A percentile compares a stretch with the other conserved stretches of the same genome.
Evolutionary conservation across 2,797 vertebrate species (phyloP).

Genomic region (Enteromius afrohamiltoni): DNA sequence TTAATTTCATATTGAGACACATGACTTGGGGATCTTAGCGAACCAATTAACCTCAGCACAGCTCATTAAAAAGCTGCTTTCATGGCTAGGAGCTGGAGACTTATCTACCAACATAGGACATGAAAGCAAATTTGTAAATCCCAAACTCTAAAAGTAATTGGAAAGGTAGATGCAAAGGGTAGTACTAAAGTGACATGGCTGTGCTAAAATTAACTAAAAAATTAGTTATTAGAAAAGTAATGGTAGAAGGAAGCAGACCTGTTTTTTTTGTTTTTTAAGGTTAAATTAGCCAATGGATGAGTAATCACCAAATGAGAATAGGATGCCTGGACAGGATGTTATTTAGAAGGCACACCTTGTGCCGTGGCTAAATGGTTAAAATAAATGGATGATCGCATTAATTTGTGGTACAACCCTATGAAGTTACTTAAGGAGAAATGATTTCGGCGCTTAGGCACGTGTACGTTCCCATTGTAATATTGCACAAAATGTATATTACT

Average conservation of each 20-base stretch:
- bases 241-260: constrained; percentile 41
- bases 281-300: constrained; percentile 39
- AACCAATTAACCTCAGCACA: constrained; percentile 84
- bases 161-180: constrained; percentile 79
- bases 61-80: constrained; percentile 85
- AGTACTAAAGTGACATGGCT: constrained; percentile 75
- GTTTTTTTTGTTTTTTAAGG: constrained; percentile 36
- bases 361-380: constrained; percentile 4
- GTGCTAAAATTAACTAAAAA: constrained; percentile 69
- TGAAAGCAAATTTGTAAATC: constrained; percentile 83
- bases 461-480: not conserved
- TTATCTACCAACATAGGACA: constrained; percentile 79
- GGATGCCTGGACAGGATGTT: constrained; percentile 51
- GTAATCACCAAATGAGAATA: constrained; percentile 41
- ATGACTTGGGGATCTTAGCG: constrained; percentile 79
- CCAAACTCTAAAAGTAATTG: constrained; percentile 83
- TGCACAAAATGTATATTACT: not conserved
- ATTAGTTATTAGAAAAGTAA: constrained; percentile 65
- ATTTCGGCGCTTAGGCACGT: not conserved
- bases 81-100: constrained; percentile 77
- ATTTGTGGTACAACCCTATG: constrained; percentile 17
- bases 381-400: not conserved
- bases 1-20: constrained; percentile 81
- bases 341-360: constrained; percentile 18
- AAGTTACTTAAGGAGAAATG: not conserved